Percentiles rank a stretch among this genome's conserved stretches.
Evolutionary conservation across 2,888 invertebrate genomes (phyloP).

Genomic region (Mimumesa dahlbomi): DNA sequence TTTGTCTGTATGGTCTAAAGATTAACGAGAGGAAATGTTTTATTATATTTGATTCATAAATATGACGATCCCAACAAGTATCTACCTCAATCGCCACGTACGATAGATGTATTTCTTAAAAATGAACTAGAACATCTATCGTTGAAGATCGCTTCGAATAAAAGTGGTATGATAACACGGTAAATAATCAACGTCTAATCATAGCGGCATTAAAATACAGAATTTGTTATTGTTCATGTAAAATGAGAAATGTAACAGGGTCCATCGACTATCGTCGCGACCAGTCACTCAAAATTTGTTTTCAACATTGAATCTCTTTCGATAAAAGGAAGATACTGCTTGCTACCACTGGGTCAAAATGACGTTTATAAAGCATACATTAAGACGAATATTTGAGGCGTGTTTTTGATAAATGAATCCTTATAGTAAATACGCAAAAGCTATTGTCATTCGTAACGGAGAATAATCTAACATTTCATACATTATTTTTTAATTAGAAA

Average conservation of each 20-base stretch:
- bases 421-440: too few relatives aligned
- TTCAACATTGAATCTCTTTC: slow-evolving; percentile 35
- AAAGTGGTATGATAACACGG: neutral
- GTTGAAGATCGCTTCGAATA: neutral
- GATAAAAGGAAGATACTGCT: slow-evolving; percentile 33
- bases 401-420: too few relatives aligned
- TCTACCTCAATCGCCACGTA: too few relatives aligned
- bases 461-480: too few relatives aligned
- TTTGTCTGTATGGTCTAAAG: neutral
- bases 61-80: neutral
- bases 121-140: neutral
- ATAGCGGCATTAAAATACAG: neutral
- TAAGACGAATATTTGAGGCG: too few relatives aligned
- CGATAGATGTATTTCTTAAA: neutral
- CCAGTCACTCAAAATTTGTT: slow-evolving; percentile 25
- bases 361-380: neutral
- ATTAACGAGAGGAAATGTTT: slow-evolving; percentile 3
- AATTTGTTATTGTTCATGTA: neutral
- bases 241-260: neutral
- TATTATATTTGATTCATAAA: neutral
- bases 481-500: too few relatives aligned
- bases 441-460: too few relatives aligned
- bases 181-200: neutral
- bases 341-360: slow-evolving; percentile 36
- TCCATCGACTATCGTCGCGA: slow-evolving; percentile 13